Conservation (phyloP, 2,888 invertebrate genomes). For the Drosophila melanocephala region DNA sequence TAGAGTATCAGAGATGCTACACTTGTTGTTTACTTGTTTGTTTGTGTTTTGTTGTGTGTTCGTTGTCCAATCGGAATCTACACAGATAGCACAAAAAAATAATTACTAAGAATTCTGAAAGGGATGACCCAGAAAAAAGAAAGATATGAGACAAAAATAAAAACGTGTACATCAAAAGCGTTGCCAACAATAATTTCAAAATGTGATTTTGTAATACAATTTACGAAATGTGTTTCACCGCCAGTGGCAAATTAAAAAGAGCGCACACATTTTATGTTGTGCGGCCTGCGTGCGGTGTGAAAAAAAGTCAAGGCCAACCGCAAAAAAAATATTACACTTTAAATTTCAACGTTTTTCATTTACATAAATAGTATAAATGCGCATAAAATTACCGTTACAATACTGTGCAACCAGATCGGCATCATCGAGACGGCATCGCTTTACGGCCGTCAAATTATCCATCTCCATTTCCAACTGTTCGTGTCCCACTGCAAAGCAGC, state of each 20-base stretch:
- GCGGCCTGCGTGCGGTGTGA: slow-evolving; percentile 43
- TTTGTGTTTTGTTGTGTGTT: slow-evolving; percentile 1
- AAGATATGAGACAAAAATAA: background rate
- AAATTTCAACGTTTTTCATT: slow-evolving; percentile 22
- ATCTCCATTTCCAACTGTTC: slow-evolving; percentile 46
- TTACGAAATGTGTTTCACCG: slow-evolving; percentile 65
- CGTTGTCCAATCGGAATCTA: slow-evolving; percentile 13
- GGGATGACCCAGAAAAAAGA: slow-evolving; percentile 46
- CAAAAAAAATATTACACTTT: slow-evolving; percentile 38
- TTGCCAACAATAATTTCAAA: slow-evolving; percentile 43
- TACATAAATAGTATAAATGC: slow-evolving; percentile 22
- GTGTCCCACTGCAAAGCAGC: slow-evolving; percentile 66
- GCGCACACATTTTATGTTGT: slow-evolving; percentile 31
- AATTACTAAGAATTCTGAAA: slow-evolving; percentile 42
- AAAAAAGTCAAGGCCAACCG: slow-evolving; percentile 57
- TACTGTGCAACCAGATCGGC: slow-evolving; percentile 80
- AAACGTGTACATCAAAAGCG: slow-evolving; percentile 6
- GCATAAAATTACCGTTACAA: slow-evolving; percentile 79
- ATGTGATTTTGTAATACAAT: slow-evolving; percentile 58
- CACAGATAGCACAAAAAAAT: slow-evolving; percentile 27
- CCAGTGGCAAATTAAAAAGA: slow-evolving; percentile 47
- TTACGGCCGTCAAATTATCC: slow-evolving; percentile 63
- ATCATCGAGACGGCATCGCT: slow-evolving; percentile 83
- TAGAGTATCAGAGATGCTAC: slow-evolving; percentile 21
- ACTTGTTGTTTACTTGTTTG: background rate